These are phyloP conservation scores for Solea solea DNA, from an alignment of 2,113 vertebrate species.

Conservation along the genomic window DNA sequence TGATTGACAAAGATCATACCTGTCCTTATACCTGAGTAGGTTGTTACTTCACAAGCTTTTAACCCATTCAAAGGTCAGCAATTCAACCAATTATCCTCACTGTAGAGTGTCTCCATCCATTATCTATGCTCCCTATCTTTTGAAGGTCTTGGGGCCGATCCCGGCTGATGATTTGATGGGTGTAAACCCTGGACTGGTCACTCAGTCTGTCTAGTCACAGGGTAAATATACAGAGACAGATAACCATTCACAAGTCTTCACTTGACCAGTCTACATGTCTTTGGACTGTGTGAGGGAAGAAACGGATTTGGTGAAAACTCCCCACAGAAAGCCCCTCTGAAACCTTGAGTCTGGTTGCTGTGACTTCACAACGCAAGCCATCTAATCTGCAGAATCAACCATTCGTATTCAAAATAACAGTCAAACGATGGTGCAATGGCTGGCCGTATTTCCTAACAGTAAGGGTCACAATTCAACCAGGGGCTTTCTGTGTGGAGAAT, in stretches of 20 bases:
- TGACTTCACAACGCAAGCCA: too few relatives aligned
- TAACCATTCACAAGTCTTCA: background rate
- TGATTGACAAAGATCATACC: slow-evolving; percentile 18
- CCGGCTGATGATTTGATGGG: background rate
- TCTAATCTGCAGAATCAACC: too few relatives aligned
- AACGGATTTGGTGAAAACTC: too few relatives aligned
- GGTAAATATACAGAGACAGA: background rate
- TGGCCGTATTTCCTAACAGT: too few relatives aligned
- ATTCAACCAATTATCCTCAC: background rate
- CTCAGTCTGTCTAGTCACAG: background rate
- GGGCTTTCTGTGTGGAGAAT: too few relatives aligned
- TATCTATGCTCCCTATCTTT: background rate
- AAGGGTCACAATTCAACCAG: too few relatives aligned
- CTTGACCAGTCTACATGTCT: background rate
- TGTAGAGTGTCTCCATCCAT: background rate
- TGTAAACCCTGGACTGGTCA: background rate
- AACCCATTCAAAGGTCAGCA: slow-evolving; percentile 22
- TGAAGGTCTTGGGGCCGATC: background rate
- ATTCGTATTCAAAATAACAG: too few relatives aligned
- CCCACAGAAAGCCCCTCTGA: too few relatives aligned
- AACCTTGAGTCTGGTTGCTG: too few relatives aligned
- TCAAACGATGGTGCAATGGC: too few relatives aligned
- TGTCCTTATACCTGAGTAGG: background rate
- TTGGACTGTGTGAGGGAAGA: too few relatives aligned
- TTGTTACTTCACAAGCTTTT: slow-evolving; percentile 22